Evolutionary conservation across 2,888 invertebrate genomes (phyloP).

Genomic region (Acronicta aceris): DNA sequence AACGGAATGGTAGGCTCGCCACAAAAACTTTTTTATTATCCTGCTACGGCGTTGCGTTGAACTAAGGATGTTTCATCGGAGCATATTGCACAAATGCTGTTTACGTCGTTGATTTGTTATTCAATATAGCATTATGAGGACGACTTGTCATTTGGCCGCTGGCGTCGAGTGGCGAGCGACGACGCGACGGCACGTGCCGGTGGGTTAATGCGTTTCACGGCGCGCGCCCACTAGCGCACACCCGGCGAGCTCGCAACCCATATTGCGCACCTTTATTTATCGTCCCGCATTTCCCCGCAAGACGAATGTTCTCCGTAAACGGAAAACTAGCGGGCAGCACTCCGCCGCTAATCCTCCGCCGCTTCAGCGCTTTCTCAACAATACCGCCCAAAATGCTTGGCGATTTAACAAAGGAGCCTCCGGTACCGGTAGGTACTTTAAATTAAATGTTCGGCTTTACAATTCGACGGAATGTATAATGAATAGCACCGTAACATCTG

Average conservation of each 20-base stretch:
- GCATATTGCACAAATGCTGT: slow-evolving; percentile 64
- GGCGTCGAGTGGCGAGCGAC: slow-evolving; percentile 40
- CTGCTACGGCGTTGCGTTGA: slow-evolving; percentile 59
- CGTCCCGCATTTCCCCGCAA: slow-evolving; percentile 70
- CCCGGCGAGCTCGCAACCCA: slow-evolving; percentile 58
- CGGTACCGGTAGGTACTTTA: slow-evolving; percentile 86
- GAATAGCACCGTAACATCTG: slow-evolving; percentile 90
- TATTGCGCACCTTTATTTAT: slow-evolving; percentile 80
- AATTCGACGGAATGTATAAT: slow-evolving; percentile 89
- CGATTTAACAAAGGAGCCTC: slow-evolving; percentile 86
- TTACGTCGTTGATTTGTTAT: slow-evolving; percentile 60
- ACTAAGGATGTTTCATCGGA: slow-evolving; percentile 60
- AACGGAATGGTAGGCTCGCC: slow-evolving; percentile 68
- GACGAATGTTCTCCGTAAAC: slow-evolving; percentile 75
- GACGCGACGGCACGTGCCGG: slow-evolving; percentile 58
- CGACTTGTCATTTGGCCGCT: slow-evolving; percentile 65
- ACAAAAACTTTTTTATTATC: slow-evolving; percentile 80
- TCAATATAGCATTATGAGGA: slow-evolving; percentile 66
- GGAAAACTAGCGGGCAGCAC: slow-evolving; percentile 71
- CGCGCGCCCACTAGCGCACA: slow-evolving; percentile 54
- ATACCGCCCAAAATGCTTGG: slow-evolving; percentile 78
- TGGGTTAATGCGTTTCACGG: slow-evolving; percentile 65
- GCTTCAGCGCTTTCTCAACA: slow-evolving; percentile 76
- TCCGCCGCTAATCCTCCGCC: slow-evolving; percentile 75
- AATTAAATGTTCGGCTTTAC: slow-evolving; percentile 89